These are phyloP conservation scores for Euzetes globulus DNA, from an alignment of 2,888 invertebrate species.

Conservation along the genomic window DNA sequence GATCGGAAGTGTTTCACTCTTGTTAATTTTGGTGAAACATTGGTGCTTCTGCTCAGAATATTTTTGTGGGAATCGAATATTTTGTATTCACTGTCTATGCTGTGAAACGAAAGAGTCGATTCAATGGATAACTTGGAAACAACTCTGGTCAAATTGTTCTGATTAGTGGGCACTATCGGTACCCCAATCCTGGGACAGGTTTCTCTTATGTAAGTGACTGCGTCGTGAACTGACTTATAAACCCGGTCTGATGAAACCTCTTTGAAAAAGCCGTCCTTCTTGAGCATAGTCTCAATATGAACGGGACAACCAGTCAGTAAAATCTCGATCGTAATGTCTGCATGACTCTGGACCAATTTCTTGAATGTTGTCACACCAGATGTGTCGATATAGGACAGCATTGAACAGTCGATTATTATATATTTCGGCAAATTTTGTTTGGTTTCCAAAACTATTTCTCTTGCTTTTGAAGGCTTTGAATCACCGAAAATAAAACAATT, in stretches of 20 bases:
- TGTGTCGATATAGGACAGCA: conserved; percentile 45
- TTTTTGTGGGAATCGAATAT: no score
- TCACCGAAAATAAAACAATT: neutral
- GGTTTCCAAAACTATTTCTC: neutral
- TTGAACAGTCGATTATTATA: conserved; percentile 45
- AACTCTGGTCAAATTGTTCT: neutral
- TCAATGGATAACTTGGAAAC: neutral
- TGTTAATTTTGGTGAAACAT: no score
- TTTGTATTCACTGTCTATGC: no score
- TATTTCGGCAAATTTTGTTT: conserved; percentile 27
- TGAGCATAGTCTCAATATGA: conserved; percentile 44
- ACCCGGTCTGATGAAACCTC: conserved; percentile 47
- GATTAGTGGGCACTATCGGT: neutral
- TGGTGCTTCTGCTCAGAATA: no score
- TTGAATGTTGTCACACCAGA: conserved; percentile 55
- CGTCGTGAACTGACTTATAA: conserved; percentile 51
- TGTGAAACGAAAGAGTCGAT: neutral
- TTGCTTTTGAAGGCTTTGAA: neutral
- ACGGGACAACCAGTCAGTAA: conserved; percentile 36
- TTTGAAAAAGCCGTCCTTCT: conserved; percentile 47
- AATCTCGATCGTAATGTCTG: conserved; percentile 1
- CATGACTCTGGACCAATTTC: conserved; percentile 59
- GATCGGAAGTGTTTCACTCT: no score
- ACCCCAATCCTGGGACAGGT: neutral
- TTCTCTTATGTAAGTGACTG: conserved; percentile 43